Evolutionary conservation across 2,113 vertebrate species (phyloP).

Genomic region (Podiceps cristatus): DNA sequence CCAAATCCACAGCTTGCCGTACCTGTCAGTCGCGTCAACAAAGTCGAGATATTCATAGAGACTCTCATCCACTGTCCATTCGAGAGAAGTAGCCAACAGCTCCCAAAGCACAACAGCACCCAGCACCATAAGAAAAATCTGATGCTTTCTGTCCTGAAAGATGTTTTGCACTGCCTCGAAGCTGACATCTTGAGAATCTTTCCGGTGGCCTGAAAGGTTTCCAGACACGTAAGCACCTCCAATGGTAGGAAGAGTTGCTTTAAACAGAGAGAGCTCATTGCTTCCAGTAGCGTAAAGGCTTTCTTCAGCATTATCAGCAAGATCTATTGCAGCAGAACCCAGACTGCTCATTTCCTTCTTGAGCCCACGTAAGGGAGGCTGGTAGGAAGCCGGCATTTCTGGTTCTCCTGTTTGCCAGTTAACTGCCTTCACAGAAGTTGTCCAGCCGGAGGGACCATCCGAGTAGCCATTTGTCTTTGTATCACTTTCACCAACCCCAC

Average conservation of each 20-base stretch:
- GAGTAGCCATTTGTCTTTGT: background rate
- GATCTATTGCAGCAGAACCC: background rate
- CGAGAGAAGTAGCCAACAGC: conserved; percentile 74
- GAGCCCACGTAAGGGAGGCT: rapidly evolving
- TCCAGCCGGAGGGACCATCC: background rate
- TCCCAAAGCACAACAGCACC: conserved; percentile 81
- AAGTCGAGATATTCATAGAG: conserved; percentile 90
- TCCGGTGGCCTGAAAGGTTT: background rate
- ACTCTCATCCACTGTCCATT: conserved; percentile 83
- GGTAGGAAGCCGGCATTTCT: background rate
- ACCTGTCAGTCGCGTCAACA: conserved; percentile 83
- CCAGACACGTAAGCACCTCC: background rate
- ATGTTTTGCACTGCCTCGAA: background rate
- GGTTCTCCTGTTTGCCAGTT: background rate
- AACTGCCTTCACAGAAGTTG: background rate
- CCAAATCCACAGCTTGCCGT: conserved; percentile 78
- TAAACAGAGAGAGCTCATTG: background rate
- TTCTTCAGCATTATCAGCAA: background rate
- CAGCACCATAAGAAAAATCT: conserved; percentile 82
- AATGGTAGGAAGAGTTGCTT: background rate
- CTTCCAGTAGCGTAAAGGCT: background rate
- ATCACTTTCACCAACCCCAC: background rate
- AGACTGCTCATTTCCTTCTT: background rate
- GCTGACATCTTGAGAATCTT: background rate
- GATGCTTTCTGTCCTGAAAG: conserved; percentile 68